Conservation (phyloP, 2,113 vertebrate genomes). For the Penelope pileata region DNA sequence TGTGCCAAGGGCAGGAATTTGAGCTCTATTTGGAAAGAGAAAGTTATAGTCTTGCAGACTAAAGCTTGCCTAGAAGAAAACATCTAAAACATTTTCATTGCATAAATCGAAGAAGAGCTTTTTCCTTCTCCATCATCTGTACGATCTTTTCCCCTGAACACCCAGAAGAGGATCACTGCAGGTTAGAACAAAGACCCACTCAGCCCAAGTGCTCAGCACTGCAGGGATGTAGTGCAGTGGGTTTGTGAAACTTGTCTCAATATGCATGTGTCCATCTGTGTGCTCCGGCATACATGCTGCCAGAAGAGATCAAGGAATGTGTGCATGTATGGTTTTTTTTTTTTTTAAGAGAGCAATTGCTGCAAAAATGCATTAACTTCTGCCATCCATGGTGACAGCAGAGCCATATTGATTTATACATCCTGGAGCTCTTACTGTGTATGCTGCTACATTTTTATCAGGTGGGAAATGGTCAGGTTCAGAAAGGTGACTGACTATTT, state of each 20-base stretch:
- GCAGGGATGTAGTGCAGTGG: not conserved
- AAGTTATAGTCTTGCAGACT: slow-evolving; percentile 32
- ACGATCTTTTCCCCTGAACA: not conserved
- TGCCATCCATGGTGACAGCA: accelerated
- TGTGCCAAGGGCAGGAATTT: slow-evolving; percentile 53
- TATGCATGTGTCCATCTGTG: not conserved
- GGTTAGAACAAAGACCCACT: not conserved
- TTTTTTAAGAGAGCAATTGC: not conserved
- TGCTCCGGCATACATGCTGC: not conserved
- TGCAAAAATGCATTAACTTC: not conserved
- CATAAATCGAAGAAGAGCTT: not conserved
- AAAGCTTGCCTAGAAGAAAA: slow-evolving; percentile 12
- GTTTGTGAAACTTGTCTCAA: not conserved
- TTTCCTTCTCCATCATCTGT: not conserved
- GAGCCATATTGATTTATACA: not conserved
- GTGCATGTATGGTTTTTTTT: not conserved
- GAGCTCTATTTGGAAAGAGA: not conserved
- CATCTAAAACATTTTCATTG: not conserved
- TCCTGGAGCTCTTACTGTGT: not conserved
- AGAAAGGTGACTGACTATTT: not conserved
- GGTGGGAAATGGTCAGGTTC: not conserved
- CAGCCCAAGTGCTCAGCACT: not conserved
- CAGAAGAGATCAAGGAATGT: not conserved
- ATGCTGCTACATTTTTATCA: not conserved
- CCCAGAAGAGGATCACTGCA: not conserved